Conservation (phyloP, 2,113 vertebrate species). For the Silurus glanis region DNA sequence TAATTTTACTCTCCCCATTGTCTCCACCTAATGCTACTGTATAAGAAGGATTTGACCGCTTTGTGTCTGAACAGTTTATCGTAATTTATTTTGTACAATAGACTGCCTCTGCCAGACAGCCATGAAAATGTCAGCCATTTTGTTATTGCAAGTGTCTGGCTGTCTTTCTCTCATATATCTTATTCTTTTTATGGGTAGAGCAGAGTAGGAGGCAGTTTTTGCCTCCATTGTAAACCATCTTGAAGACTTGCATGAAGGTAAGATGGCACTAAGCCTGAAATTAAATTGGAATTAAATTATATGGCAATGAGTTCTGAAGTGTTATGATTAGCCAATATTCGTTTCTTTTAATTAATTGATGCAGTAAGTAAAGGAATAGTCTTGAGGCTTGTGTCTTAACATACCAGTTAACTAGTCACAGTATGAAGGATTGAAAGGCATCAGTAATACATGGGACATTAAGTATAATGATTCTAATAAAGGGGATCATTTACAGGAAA, state of each 20-base stretch:
- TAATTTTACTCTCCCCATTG: background rate
- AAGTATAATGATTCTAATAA: background rate
- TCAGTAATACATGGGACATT: background rate
- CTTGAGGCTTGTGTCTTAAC: background rate
- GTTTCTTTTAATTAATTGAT: background rate
- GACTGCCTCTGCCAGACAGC: background rate
- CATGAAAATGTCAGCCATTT: constrained; percentile 13
- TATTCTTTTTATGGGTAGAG: background rate
- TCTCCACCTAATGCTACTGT: background rate
- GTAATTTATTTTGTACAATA: background rate
- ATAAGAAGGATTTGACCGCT: background rate
- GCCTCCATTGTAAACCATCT: background rate
- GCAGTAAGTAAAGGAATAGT: background rate
- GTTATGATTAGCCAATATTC: background rate
- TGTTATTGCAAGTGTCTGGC: background rate
- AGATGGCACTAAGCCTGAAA: background rate
- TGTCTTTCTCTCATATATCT: background rate
- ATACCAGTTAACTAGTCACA: background rate
- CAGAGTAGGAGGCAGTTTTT: background rate
- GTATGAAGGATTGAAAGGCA: background rate
- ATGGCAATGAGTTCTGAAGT: background rate
- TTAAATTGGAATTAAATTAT: background rate
- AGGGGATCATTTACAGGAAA: background rate
- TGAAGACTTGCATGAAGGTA: background rate
- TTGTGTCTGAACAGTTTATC: background rate